Evolutionary conservation across 1,140 invertebrate species (phyloP), one percentile per base, ranked within the genome.

Genomic region (Adelges cooleyi): DNA sequence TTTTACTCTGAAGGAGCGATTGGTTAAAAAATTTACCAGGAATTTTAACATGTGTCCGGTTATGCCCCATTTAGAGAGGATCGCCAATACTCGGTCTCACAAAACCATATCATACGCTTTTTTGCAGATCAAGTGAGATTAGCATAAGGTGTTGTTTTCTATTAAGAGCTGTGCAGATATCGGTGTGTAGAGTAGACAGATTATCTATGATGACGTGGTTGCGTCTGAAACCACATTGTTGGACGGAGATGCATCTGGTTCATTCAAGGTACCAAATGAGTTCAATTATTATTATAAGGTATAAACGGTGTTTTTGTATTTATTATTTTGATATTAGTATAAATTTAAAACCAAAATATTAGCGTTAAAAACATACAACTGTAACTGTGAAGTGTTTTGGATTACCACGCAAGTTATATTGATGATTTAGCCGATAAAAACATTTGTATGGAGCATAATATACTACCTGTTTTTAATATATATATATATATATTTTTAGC

Each of bases 181-280:
- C 29, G 17, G 22, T 49, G 18, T 66, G 44, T 2, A 66, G 46
- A 17, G 22, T 29, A 17, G 27, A 42, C 17, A 42, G 40, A 17
- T 13, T 29, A 22, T 51, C 48, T 13, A 66, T 38, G 22, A 49
- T 66, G 11, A 49, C 51, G 8, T 46, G 22, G 17, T 49, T 51
- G 8, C 2, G 15, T 17, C 65, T 17, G 17, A 23, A 23, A 9
- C 65, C 65, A 20, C 29, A 27, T 50, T 66, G 65, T 17, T 17
- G 22, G n/a, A 15, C 15, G n/a, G 27, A 29, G 22, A 66, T 15
- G 3, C 46, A 22, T 25, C 9, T 22, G 25, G 23, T 23, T 11
- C 29, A 3, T 66, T 66, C 65, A 3, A 66, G 42, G 17, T 5
- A 25, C 23, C 46, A 66, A 17, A 66, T 50, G 20, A 66, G 48